Percentiles rank a stretch among this genome's conserved stretches.
Evolutionary conservation across 2,888 invertebrate species (phyloP).

Genomic region (Rosalia funebris): DNA sequence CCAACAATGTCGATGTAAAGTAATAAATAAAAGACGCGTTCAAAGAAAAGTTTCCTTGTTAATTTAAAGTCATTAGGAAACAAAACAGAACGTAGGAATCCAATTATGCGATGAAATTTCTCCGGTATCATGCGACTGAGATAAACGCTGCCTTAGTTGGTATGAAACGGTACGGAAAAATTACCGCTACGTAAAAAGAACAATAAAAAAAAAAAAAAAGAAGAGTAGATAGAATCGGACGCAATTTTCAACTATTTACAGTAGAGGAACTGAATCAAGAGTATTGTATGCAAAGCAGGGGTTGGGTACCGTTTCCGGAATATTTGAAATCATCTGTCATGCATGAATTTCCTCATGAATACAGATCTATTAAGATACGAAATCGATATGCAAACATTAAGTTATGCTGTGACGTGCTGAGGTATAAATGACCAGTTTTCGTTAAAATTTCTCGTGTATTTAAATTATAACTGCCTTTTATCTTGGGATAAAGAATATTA

Average conservation of each 20-base stretch:
- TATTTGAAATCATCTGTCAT: constrained; percentile 8
- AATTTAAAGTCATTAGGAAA: too few species aligned
- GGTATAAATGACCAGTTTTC: neutral
- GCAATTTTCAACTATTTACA: constrained; percentile 15
- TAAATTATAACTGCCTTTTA: too few species aligned
- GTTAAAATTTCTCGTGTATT: too few species aligned
- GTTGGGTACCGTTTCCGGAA: constrained; percentile 36
- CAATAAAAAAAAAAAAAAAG: constrained; percentile 35
- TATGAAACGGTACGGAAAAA: constrained; percentile 25
- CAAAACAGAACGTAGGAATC: too few species aligned
- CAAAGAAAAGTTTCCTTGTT: too few species aligned
- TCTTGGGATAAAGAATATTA: too few species aligned
- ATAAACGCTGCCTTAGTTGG: too few species aligned
- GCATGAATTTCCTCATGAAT: constrained; percentile 16
- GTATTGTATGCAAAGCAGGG: constrained; percentile 43
- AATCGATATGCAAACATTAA: constrained; percentile 16
- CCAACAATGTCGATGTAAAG: too few species aligned
- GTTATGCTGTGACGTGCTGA: neutral
- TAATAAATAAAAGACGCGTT: too few species aligned
- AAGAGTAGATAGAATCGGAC: constrained; percentile 32
- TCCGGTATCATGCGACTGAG: too few species aligned
- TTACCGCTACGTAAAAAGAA: constrained; percentile 28
- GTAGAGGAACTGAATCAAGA: constrained; percentile 39
- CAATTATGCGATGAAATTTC: too few species aligned
- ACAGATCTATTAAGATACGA: constrained; percentile 9